Base-by-base conservation (phyloP, 2,113 vertebrate species). In the Hepsetus odoe region DNA sequence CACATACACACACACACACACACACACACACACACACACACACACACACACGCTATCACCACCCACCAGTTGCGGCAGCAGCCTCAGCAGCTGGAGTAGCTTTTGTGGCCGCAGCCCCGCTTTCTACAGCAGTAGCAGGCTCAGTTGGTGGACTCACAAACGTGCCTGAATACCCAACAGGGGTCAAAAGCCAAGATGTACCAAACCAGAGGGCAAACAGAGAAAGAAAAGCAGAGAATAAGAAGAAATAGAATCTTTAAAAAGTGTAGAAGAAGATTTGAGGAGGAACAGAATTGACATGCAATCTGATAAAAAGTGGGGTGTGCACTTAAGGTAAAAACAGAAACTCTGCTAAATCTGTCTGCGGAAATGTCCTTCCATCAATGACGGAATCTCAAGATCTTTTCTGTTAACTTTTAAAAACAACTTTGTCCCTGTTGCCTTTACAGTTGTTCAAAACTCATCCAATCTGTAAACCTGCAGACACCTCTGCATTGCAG, bases 101-200 rank as follows among this genome's bases (percentile, higher is more conserved):
- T 80, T 94, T 88, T 80, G 94, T 88, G 74, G 94, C 90, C 53
- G 91, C 86, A 78, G 94, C 90, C 58, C 93, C 96, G 80, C 96
- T 95, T 85, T 98, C 96, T 86, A 94, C 86, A 84, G 94, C 90
- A 86, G 96, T 87, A 83, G 93, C 88, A 89, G 94, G 89, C 89
- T 98, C 97, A 85, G 92, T 88, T 74, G 95, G 92, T 92, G 96
- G 92, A 91, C 95, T 91, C 87, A 96, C 92, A 91, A 98, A 98
- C 89, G 95, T 92, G 89, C 97, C 97, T 98, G 93, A 91, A 89
- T 89, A 87, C 91, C 92, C 83, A 65, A 12, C 3, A 38, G 22
- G 44, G 24, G 20, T 20, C 28, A 58, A 35, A n/a, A 68, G 61
- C 13, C 68, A 24, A 70, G 82, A 82, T 1, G 44, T 80, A 0